phyloP scores from a whole-genome alignment of 1,140 invertebrate species.

The Drosophila rhopaloa region DNA sequence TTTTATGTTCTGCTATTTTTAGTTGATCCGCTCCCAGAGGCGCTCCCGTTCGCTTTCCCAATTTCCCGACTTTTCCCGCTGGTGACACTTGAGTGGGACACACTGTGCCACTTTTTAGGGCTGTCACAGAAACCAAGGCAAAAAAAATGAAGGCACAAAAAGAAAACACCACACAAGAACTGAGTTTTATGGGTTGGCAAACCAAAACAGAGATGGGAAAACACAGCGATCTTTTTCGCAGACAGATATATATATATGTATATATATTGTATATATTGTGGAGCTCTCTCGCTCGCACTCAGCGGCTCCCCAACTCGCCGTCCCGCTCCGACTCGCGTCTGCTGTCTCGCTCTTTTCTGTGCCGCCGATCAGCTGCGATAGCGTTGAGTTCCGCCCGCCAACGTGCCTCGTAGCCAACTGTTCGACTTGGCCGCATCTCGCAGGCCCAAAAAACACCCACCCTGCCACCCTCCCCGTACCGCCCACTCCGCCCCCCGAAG shows the following conservation, averaged over 20 bases:
- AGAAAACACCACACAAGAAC: not conserved
- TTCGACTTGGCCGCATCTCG: constrained; percentile 36
- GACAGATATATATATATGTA: not conserved
- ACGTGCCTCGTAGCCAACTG: constrained; percentile 67
- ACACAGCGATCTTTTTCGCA: constrained; percentile 8
- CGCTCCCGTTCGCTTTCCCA: constrained; percentile 30
- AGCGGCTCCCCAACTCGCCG: not conserved
- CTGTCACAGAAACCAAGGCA: constrained; percentile 6
- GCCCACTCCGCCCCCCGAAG: not conserved
- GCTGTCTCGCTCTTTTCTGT: constrained; percentile 39
- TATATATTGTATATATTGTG: not conserved
- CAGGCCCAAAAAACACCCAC: constrained; percentile 18
- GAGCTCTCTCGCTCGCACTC: constrained; percentile 2
- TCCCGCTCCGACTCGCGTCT: constrained; percentile 27
- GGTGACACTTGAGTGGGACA: constrained; percentile 40
- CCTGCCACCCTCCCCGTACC: not conserved
- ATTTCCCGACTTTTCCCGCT: constrained; percentile 18
- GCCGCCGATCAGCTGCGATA: constrained; percentile 58
- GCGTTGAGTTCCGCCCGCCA: constrained; percentile 56
- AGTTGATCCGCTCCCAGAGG: constrained; percentile 40
- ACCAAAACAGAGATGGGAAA: constrained; percentile 11
- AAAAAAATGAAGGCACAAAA: not conserved
- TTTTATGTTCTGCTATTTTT: constrained; percentile 61
- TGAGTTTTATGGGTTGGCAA: constrained; percentile 15
- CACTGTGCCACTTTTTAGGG: constrained; percentile 54